Evolutionary conservation across 2,797 vertebrate genomes (phyloP).

Genomic region (Chromobotia macracanthus): DNA sequence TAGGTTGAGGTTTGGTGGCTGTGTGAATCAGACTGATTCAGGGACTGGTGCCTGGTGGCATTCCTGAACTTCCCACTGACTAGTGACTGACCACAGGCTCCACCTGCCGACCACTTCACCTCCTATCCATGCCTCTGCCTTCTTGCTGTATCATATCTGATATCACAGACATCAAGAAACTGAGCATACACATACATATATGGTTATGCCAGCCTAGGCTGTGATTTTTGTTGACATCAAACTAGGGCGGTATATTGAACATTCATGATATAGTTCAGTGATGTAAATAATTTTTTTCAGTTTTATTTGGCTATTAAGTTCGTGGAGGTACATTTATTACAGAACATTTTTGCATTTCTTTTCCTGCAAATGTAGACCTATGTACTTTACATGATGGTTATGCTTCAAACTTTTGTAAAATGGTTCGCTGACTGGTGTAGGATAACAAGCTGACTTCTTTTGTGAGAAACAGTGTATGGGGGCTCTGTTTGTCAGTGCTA

Average conservation of each 20-base stretch:
- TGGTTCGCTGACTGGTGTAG: too few relatives aligned
- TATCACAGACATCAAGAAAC: conserved; percentile 15
- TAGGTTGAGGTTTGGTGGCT: conserved; percentile 58
- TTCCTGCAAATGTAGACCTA: not conserved
- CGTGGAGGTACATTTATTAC: not conserved
- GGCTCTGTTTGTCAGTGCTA: conserved; percentile 3
- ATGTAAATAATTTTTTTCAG: too few relatives aligned
- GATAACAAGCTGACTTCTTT: not conserved
- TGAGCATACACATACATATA: not conserved
- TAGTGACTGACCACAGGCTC: conserved; percentile 41
- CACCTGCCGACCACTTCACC: conserved; percentile 10
- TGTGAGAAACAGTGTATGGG: not conserved
- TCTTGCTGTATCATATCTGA: conserved; percentile 29
- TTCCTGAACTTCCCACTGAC: conserved; percentile 53
- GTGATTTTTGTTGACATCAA: not conserved
- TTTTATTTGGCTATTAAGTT: too few relatives aligned
- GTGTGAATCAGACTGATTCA: conserved; percentile 57
- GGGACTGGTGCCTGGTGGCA: conserved; percentile 43
- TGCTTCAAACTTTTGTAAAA: too few relatives aligned
- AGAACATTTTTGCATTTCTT: not conserved
- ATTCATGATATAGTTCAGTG: too few relatives aligned
- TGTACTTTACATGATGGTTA: not conserved
- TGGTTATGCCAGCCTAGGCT: not conserved
- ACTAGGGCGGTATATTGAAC: not conserved
- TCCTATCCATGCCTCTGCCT: not conserved